These are phyloP conservation scores for Brachyrhaphis roseni DNA, from an alignment of 2,797 vertebrate genomes.

Conservation along the genomic window DNA sequence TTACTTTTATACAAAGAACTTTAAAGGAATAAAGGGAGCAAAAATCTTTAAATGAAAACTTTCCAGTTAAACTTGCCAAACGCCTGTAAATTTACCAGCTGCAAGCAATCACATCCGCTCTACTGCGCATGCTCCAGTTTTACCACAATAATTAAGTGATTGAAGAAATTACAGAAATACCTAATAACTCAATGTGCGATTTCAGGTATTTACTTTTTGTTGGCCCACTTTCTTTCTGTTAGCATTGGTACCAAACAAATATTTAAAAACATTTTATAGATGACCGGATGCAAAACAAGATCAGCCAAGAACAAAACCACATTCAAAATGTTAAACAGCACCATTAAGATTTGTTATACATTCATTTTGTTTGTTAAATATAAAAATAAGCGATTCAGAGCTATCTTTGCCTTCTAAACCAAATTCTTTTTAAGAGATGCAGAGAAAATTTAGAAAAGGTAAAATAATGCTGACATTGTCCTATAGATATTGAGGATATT, in stretches of 20 bases:
- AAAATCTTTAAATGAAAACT: neutral
- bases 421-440: neutral
- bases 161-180: neutral
- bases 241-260: neutral
- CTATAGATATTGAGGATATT: neutral
- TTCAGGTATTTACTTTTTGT: neutral
- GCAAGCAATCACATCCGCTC: neutral
- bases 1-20: neutral
- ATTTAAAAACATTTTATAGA: neutral
- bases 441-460: neutral
- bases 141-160: neutral
- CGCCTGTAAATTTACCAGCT: neutral
- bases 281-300: neutral
- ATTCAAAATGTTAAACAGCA: neutral
- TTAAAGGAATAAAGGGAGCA: neutral
- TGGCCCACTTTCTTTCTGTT: neutral
- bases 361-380: neutral
- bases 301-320: no score
- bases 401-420: neutral
- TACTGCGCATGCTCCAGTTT: conserved; percentile 40
- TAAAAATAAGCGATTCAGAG: neutral
- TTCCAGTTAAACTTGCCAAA: conserved; percentile 8
- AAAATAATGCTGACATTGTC: neutral
- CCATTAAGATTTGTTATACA: neutral
- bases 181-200: neutral